These are phyloP conservation scores for Automeris io DNA, from an alignment of 2,888 invertebrate species.

Conservation along the genomic window DNA sequence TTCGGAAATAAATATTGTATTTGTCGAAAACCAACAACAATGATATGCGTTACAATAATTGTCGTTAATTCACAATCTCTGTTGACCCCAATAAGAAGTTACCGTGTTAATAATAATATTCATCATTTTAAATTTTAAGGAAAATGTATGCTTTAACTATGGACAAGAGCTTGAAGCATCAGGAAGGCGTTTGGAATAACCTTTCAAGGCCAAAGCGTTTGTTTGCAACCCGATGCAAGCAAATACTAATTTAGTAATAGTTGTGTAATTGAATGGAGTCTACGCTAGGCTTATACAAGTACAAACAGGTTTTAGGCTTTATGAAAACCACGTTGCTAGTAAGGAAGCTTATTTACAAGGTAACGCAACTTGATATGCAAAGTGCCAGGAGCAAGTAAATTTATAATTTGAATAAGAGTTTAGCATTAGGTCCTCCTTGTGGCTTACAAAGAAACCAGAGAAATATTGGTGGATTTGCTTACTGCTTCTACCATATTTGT, in stretches of 20 bases:
- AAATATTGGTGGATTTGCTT: too few relatives aligned
- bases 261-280: background rate
- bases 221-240: background rate
- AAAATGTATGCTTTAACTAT: background rate
- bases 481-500: too few relatives aligned
- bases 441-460: too few relatives aligned
- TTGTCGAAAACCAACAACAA: too few relatives aligned
- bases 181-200: background rate
- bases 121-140: background rate
- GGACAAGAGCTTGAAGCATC: background rate
- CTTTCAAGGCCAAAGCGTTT: constrained; percentile 1
- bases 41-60: too few relatives aligned
- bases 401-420: too few relatives aligned
- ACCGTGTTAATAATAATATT: too few relatives aligned
- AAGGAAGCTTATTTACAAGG: background rate
- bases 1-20: too few relatives aligned
- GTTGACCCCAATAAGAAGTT: too few relatives aligned
- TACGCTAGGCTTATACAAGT: background rate
- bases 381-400: background rate
- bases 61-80: too few relatives aligned
- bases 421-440: too few relatives aligned
- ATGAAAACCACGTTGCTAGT: background rate
- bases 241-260: background rate
- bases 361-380: background rate
- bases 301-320: background rate